These are phyloP conservation scores for Drosophila anceps DNA, from an alignment of 2,888 invertebrate genomes.

Conservation along the genomic window DNA sequence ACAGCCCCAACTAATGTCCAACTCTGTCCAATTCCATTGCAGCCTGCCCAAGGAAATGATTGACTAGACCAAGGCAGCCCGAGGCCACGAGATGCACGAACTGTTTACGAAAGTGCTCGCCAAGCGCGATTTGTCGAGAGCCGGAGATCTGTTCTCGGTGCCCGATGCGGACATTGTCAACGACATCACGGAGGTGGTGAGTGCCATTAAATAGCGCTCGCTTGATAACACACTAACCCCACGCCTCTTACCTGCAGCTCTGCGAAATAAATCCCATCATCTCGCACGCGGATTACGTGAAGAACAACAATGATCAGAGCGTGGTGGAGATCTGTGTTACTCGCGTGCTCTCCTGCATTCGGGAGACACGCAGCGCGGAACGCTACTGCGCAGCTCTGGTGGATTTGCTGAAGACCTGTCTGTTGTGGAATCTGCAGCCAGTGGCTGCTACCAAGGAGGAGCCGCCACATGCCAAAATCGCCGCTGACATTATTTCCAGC, in stretches of 20 bases:
- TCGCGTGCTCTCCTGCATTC: constrained; percentile 94
- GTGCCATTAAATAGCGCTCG: constrained; percentile 1
- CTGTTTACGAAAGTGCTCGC: constrained; percentile 95
- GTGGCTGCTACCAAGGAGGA: constrained; percentile 90
- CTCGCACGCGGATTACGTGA: constrained; percentile 92
- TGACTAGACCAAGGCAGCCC: constrained; percentile 40
- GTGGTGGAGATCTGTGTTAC: constrained; percentile 98
- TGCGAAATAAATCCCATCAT: constrained; percentile 93
- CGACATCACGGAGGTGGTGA: constrained; percentile 93
- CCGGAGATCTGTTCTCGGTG: constrained; percentile 95
- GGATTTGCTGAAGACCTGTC: constrained; percentile 93
- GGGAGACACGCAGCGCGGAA: constrained; percentile 94
- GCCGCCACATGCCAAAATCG: constrained; percentile 98
- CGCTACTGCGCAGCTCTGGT: constrained; percentile 93
- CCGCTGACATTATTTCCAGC: constrained; percentile 97
- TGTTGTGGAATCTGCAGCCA: constrained; percentile 95
- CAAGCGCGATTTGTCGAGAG: constrained; percentile 94
- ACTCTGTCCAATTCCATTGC: constrained; percentile 26
- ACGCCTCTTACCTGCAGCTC: constrained; percentile 85
- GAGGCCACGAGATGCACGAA: constrained; percentile 91
- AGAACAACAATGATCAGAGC: constrained; percentile 96
- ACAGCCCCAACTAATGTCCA: constrained; percentile 18
- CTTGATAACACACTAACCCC: not conserved
- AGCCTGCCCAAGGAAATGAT: constrained; percentile 64
- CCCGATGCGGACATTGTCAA: constrained; percentile 94